Conservation (phyloP, 2,113 vertebrate species). For the Phyllostomus hastatus region DNA sequence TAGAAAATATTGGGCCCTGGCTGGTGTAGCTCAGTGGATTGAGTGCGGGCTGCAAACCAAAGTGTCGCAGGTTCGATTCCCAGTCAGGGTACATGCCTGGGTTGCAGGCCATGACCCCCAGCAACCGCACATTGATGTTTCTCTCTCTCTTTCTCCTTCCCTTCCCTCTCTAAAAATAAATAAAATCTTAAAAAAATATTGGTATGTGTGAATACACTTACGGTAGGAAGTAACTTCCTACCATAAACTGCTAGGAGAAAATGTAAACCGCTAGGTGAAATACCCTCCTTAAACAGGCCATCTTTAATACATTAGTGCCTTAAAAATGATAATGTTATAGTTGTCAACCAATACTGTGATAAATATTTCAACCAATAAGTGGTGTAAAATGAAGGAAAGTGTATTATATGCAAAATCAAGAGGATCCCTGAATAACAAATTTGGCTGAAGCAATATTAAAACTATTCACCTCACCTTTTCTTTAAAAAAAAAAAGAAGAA, state of each 20-base stretch:
- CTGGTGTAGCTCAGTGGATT: too few species aligned
- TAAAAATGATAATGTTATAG: background rate
- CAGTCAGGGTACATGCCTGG: too few species aligned
- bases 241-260: background rate
- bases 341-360: background rate
- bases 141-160: too few species aligned
- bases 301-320: slow-evolving; percentile 7
- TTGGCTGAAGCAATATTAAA: background rate
- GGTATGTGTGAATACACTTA: background rate
- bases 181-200: background rate
- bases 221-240: background rate
- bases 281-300: background rate
- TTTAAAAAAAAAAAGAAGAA: background rate
- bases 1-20: background rate
- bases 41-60: too few species aligned
- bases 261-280: background rate
- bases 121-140: too few species aligned
- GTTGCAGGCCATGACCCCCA: too few species aligned
- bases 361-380: background rate
- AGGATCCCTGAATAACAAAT: background rate
- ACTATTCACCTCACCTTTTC: background rate
- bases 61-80: too few species aligned
- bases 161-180: too few species aligned
- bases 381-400: background rate
- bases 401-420: background rate